Evolutionary conservation across 2,888 invertebrate species (phyloP).

Genomic region (Myathropa florea): DNA sequence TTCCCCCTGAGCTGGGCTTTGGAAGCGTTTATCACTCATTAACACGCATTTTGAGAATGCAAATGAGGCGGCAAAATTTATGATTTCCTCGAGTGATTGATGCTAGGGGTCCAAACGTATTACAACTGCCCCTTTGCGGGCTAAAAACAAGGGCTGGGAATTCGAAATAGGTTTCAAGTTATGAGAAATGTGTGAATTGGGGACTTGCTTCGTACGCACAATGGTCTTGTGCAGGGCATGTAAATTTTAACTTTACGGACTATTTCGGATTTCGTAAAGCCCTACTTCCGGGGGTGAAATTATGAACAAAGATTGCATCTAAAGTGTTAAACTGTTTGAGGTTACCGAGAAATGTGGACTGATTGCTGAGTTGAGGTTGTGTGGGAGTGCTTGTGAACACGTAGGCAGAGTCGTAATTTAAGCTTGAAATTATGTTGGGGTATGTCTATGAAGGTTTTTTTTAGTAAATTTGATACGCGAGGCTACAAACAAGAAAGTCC

Average conservation of each 20-base stretch:
- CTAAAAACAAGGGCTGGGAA: conserved; percentile 23
- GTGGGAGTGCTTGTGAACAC: neutral
- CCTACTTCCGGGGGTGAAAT: conserved; percentile 13
- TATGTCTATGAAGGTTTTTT: too few species aligned
- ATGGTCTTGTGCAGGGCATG: neutral
- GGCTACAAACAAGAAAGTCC: too few species aligned
- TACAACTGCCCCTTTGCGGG: neutral
- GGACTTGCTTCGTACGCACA: conserved; percentile 3
- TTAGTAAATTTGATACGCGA: too few species aligned
- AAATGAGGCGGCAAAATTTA: conserved; percentile 65
- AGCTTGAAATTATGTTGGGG: too few species aligned
- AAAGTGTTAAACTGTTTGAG: neutral
- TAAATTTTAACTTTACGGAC: neutral
- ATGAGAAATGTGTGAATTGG: conserved; percentile 36
- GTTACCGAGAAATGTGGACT: neutral
- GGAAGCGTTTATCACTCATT: conserved; percentile 69
- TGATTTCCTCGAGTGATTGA: conserved; percentile 55
- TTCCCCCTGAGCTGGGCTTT: conserved; percentile 3
- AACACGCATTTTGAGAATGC: conserved; percentile 68
- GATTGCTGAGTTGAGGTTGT: neutral
- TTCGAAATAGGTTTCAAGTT: neutral
- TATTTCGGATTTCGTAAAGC: neutral
- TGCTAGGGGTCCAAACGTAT: conserved; percentile 29
- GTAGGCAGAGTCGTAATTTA: too few species aligned
- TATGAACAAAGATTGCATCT: conserved; percentile 1